Conservation (phyloP, 2,113 vertebrate species). For the Chloropsis cyanopogon region DNA sequence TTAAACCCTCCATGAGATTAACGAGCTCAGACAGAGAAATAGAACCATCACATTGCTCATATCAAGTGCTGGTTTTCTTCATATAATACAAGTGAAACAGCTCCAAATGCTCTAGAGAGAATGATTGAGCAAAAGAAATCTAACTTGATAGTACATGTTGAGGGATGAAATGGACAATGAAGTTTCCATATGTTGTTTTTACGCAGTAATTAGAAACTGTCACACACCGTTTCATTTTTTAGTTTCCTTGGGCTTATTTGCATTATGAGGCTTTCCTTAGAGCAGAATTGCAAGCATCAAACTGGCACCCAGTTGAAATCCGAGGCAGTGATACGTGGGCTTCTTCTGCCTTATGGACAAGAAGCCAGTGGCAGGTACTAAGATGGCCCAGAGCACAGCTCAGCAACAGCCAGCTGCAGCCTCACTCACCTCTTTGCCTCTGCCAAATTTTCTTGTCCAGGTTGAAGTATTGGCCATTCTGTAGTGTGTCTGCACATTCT, state of each 20-base stretch:
- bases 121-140: slow-evolving; percentile 78
- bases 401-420: slow-evolving; percentile 8
- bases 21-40: slow-evolving; percentile 51
- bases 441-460: background rate
- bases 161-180: slow-evolving; percentile 90
- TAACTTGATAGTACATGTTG: slow-evolving; percentile 82
- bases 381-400: background rate
- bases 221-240: slow-evolving; percentile 80
- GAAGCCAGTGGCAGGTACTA: slow-evolving; percentile 64
- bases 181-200: slow-evolving; percentile 90
- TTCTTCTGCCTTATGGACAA: slow-evolving; percentile 50
- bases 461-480: background rate
- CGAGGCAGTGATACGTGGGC: slow-evolving; percentile 24
- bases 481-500: background rate
- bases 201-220: slow-evolving; percentile 88
- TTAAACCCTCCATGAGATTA: slow-evolving; percentile 29
- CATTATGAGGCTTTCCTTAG: slow-evolving; percentile 68
- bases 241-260: slow-evolving; percentile 80
- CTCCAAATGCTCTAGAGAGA: slow-evolving; percentile 69
- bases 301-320: slow-evolving; percentile 64
- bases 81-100: slow-evolving; percentile 50
- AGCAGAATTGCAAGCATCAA: slow-evolving; percentile 65
- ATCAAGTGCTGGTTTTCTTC: slow-evolving; percentile 32
- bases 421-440: background rate
- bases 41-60: slow-evolving; percentile 38